A percentile compares a stretch with the other conserved stretches of the same genome.
phyloP scores from a whole-genome alignment of 2,113 vertebrate species.

The Mesoclemmys tuberculata region DNA sequence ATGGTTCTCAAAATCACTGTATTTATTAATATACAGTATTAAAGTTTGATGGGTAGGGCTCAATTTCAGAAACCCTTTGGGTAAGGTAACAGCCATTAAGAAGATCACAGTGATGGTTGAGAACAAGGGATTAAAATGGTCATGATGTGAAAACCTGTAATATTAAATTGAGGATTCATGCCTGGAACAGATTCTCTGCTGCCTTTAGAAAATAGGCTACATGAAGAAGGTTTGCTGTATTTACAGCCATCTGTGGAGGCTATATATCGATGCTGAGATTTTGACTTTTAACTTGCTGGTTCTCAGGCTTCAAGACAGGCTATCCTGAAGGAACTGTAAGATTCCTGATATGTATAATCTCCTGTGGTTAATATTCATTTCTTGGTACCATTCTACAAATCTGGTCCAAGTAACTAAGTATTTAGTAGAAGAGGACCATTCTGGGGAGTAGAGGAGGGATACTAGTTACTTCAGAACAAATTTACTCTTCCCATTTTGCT shows the following conservation, averaged over 20 bases:
- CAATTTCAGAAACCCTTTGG: conserved; percentile 37
- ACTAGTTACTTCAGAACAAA: conserved; percentile 1
- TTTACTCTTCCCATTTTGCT: background rate
- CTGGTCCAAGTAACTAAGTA: background rate
- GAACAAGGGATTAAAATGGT: background rate
- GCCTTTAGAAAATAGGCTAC: background rate
- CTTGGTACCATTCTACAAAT: background rate
- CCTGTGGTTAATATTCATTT: background rate
- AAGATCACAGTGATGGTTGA: background rate
- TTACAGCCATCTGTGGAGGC: background rate
- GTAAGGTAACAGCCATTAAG: conserved; percentile 47
- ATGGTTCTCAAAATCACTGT: conserved; percentile 55
- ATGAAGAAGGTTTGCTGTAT: background rate
- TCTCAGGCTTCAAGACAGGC: background rate
- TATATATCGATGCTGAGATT: background rate
- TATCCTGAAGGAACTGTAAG: background rate
- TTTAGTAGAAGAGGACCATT: background rate
- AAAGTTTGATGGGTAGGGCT: conserved; percentile 37
- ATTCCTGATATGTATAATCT: background rate
- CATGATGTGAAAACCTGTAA: background rate
- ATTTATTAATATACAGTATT: conserved; percentile 59
- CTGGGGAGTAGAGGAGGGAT: background rate
- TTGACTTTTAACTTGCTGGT: background rate
- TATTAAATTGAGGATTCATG: conserved; percentile 6
- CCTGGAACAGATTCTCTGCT: conserved; percentile 8